Evolutionary conservation across 2,113 vertebrate genomes (phyloP), one percentile per base, ranked within the genome.

Genomic region (Dromas ardeola): DNA sequence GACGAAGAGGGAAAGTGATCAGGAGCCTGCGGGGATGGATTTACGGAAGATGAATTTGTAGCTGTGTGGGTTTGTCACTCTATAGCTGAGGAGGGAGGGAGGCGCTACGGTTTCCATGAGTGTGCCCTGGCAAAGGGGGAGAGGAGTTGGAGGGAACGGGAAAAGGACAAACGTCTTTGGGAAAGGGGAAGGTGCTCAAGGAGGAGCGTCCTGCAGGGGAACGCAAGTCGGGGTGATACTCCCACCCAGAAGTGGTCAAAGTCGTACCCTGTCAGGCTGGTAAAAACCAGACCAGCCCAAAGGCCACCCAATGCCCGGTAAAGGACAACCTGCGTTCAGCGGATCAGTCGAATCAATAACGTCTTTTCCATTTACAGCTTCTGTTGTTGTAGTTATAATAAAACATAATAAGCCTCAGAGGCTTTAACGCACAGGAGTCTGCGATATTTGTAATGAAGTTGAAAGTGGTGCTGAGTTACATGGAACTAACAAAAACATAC

Each of bases 41-140:
- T 85, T 23, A 3, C 32, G 65, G 71, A 10, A 45, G 56, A 14
- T 58, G 3, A 27, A 42, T 66, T 18, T 7, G 12, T n/a, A 65
- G 55, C 58, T 55, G 0, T 1, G 50, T 27, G 49, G 13, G 7
- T 93, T 59, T 43, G 58, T 42, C 25, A 3, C 22, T 26, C 47
- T 36, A 1, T 3, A 49, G 65, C 40, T 62, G 66, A 11, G 65
- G 59, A 36, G 27, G 23, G 34, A 29, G n/a, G 71, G 42, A 5
- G 49, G 71, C 20, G 0, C 20, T 19, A 4, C 38, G 2, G 16
- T 14, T 50, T 10, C 27, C 53, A 19, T 11, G 22, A 38, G 1
- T 20, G 21, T 15, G 42, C n/a, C 1, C 38, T 30, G 56, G 34
- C 5, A 5, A 5, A 38, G 32, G 38, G 36, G 59, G 23, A 47